Conservation (phyloP, 1,140 invertebrate genomes). For the Laupala kohalensis region DNA sequence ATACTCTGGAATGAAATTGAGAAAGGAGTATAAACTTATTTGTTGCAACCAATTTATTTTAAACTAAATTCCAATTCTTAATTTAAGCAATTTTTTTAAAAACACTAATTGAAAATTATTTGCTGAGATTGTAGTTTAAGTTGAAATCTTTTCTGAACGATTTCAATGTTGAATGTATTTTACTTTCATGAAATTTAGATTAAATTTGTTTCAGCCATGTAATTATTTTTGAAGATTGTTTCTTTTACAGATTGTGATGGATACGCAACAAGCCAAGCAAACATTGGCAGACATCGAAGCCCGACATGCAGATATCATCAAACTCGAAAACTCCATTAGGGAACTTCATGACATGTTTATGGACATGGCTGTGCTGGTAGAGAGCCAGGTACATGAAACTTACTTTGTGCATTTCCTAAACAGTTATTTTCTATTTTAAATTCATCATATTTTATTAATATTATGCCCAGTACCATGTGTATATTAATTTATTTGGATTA, state of each 20-base stretch:
- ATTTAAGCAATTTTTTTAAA: too few relatives aligned
- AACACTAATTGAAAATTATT: too few relatives aligned
- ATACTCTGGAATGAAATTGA: too few relatives aligned
- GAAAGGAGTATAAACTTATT: too few relatives aligned
- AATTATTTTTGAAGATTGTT: background rate
- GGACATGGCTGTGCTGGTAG: slow-evolving; percentile 25
- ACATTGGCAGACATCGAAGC: slow-evolving; percentile 51
- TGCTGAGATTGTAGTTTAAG: too few relatives aligned
- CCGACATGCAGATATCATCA: slow-evolving; percentile 49
- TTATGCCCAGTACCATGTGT: too few relatives aligned
- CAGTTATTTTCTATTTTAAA: background rate
- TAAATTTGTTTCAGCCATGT: too few relatives aligned
- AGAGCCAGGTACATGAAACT: slow-evolving; percentile 28
- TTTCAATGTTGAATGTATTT: too few relatives aligned
- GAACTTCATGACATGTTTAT: background rate
- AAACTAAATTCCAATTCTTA: too few relatives aligned
- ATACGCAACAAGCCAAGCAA: slow-evolving; percentile 47
- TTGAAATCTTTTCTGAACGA: too few relatives aligned
- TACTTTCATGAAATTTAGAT: too few relatives aligned
- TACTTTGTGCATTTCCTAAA: background rate
- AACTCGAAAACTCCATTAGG: slow-evolving; percentile 22
- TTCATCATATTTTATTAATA: background rate
- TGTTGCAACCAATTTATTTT: too few relatives aligned
- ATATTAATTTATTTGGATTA: background rate
- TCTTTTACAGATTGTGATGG: slow-evolving; percentile 42